phyloP scores from a whole-genome alignment of 1,140 invertebrate species.

The Trigoniulus corallinus region DNA sequence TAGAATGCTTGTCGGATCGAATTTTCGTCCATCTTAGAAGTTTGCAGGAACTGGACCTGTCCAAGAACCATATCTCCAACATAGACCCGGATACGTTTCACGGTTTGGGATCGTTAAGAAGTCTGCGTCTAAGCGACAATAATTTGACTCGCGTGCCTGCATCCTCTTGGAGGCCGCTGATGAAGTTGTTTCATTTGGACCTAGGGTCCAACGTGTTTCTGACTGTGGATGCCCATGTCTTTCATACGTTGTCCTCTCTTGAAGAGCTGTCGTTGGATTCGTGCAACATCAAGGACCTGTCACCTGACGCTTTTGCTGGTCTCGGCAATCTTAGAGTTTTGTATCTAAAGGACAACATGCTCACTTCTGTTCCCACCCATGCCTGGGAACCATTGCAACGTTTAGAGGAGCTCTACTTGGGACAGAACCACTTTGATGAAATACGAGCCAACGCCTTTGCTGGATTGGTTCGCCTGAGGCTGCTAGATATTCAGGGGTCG shows the following conservation, averaged over 20 bases:
- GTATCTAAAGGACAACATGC: constrained; percentile 57
- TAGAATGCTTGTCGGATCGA: constrained; percentile 54
- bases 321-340: constrained; percentile 50
- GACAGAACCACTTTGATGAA: constrained; percentile 57
- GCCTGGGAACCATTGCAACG: constrained; percentile 41
- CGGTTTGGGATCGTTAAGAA: constrained; percentile 50
- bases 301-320: constrained; percentile 51
- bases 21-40: constrained; percentile 54
- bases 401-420: constrained; percentile 58
- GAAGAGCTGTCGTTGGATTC: constrained; percentile 58
- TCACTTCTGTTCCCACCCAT: constrained; percentile 52
- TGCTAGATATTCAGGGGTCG: constrained; percentile 56
- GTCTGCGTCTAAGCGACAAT: constrained; percentile 71
- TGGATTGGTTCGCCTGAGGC: constrained; percentile 52
- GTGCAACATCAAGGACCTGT: constrained; percentile 57
- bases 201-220: constrained; percentile 65
- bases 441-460: constrained; percentile 52
- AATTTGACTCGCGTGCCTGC: constrained; percentile 50
- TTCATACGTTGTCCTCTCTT: constrained; percentile 51
- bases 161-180: constrained; percentile 40
- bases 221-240: constrained; percentile 49
- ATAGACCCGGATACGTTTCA: constrained; percentile 62
- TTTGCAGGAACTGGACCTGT: constrained; percentile 69
- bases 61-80: constrained; percentile 63
- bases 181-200: constrained; percentile 45